Base-by-base conservation (phyloP, 2,888 invertebrate genomes). In the Amphipyra berbera region DNA sequence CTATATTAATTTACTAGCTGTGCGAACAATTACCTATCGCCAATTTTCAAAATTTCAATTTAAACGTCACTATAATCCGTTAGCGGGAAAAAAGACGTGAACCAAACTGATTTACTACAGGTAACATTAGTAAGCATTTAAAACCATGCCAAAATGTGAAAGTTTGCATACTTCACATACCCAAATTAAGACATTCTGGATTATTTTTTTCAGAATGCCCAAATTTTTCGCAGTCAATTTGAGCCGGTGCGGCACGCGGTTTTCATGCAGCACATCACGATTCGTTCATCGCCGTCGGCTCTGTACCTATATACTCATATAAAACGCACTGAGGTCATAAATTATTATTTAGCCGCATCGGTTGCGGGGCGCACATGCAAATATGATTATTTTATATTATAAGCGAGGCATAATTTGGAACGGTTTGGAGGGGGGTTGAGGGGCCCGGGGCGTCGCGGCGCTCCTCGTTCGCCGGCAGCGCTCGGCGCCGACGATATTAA, bases 311-410 rank as follows among this genome's bases (percentile, higher is more conserved):
- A n/a, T n/a, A n/a, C n/a, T n/a, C n/a, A n/a, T 79, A 79, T 82
- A 79, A 80, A 82, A 83, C 78, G 81, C 69, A 82, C 77, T 75
- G 81, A 83, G 82, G 77, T 82, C 82, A 83, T 88, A 84, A 85
- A 87, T 88, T 84, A 88, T 87, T 83, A 86, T 86, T 84, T 82
- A 78, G 81, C 83, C 73, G 81, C 79, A 82, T 82, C 78, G 76
- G 71, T 73, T 79, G 74, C 63, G 77, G 79, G 79, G 69, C 83
- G 77, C 76, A 82, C 81, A 82, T 83, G 79, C 74, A 79, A 81
- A 81, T 82, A 81, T 79, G 73, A 79, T 77, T 73, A 76, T 78
- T 77, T 78, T 81, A 71, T 78, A 73, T 72, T 70, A 63, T 76
- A 75, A 67, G 52, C 64, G 76, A 62, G 58, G 65, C 49, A 74